Percentiles rank a stretch among this genome's conserved stretches.
Conservation (phyloP, 2,888 invertebrate species). For the Blastobasis lacticolella region DNA sequence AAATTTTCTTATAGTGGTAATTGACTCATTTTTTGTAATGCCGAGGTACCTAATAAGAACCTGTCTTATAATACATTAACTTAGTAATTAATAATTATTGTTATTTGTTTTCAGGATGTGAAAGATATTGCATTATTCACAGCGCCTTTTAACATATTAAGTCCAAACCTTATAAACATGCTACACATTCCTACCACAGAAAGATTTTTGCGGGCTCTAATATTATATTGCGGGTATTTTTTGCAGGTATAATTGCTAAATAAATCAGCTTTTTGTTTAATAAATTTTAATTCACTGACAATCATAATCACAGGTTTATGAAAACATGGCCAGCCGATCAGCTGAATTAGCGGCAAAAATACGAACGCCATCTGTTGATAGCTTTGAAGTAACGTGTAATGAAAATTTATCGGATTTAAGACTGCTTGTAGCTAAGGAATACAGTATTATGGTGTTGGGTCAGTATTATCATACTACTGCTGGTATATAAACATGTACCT, state of each 20-base stretch:
- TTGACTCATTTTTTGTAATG: background rate
- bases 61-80: background rate
- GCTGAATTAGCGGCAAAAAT: constrained; percentile 67
- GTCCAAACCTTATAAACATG: constrained; percentile 73
- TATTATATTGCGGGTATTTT: constrained; percentile 77
- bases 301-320: constrained; percentile 55
- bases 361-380: constrained; percentile 62
- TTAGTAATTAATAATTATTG: background rate
- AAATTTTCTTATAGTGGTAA: background rate
- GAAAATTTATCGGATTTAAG: constrained; percentile 75
- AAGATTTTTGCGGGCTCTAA: constrained; percentile 76
- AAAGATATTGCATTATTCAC: constrained; percentile 72
- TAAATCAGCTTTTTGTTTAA: background rate
- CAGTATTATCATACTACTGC: constrained; percentile 1
- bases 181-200: constrained; percentile 75
- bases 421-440: constrained; percentile 75
- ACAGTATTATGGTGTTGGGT: constrained; percentile 75
- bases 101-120: constrained; percentile 40
- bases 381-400: constrained; percentile 57
- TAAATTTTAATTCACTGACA: background rate
- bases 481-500: too few relatives aligned
- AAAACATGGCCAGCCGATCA: constrained; percentile 68
- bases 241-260: constrained; percentile 60
- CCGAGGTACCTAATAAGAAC: too few relatives aligned
- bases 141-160: constrained; percentile 68